phyloP scores from a whole-genome alignment of 2,888 invertebrate genomes.

The Adineta ricciae region DNA sequence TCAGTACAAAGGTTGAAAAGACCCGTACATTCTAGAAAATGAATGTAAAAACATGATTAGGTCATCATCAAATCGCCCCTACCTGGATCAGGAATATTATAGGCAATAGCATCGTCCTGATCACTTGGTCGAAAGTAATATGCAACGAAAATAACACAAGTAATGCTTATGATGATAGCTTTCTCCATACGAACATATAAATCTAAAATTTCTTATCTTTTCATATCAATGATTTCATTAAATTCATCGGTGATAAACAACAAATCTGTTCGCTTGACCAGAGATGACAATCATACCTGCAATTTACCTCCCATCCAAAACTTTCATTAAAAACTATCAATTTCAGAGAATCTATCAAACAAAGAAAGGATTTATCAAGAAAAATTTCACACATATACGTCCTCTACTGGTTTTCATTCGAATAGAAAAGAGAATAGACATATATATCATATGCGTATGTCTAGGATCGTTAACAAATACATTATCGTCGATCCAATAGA shows the following conservation, averaged over 20 bases:
- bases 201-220: neutral
- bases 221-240: no score
- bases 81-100: conserved; percentile 32
- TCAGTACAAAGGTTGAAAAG: conserved; percentile 29
- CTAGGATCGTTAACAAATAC: neutral
- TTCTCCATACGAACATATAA: neutral
- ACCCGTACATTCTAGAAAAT: conserved; percentile 25
- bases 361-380: no score
- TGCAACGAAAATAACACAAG: neutral
- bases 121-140: neutral
- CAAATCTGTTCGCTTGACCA: no score
- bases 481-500: neutral
- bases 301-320: neutral
- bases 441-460: neutral
- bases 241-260: no score
- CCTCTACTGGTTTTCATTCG: neutral
- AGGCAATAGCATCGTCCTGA: neutral
- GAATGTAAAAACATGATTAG: neutral
- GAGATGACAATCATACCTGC: no score
- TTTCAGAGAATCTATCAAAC: no score
- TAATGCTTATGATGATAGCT: neutral
- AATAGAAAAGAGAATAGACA: no score
- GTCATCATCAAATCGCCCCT: neutral
- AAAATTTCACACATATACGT: neutral
- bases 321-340: neutral